phyloP scores from a whole-genome alignment of 64 coral and sea anemone genomes.

The Dendronephthya gigantea region DNA sequence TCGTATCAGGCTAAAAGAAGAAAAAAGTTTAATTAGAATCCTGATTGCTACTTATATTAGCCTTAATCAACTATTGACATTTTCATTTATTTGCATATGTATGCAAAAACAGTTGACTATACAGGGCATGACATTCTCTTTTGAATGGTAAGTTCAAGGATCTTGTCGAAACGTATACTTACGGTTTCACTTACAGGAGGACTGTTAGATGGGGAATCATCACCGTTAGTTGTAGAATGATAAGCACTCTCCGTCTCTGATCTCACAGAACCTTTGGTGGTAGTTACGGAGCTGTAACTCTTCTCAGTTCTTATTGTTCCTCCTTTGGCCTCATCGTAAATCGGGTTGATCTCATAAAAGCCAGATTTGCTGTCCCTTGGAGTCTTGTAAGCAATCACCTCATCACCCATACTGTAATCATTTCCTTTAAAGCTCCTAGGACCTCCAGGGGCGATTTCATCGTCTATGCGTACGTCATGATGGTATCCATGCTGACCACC shows the following conservation, averaged over 20 bases:
- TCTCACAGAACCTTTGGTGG: not conserved
- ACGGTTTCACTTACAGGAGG: not conserved
- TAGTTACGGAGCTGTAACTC: not conserved
- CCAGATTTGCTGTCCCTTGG: not conserved
- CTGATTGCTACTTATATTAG: too few species aligned
- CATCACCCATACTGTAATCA: not conserved
- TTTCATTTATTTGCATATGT: too few species aligned
- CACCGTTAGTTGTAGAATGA: not conserved
- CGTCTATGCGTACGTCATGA: not conserved
- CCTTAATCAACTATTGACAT: too few species aligned
- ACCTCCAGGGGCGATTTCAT: not conserved
- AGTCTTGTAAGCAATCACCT: not conserved
- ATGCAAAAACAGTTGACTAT: too few species aligned
- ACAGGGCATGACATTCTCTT: too few species aligned
- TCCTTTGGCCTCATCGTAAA: not conserved
- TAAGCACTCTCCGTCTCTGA: conserved; percentile 9
- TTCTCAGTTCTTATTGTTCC: not conserved
- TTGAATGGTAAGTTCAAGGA: too few species aligned
- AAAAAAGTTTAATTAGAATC: too few species aligned
- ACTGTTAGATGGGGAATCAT: not conserved
- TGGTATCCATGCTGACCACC: not conserved
- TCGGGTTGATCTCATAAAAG: conserved; percentile 7
- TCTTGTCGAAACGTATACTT: too few species aligned
- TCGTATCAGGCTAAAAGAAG: too few species aligned
- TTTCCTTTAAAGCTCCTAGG: not conserved